phyloP scores from a whole-genome alignment of 2,113 vertebrate genomes.

The Nicator chloris region DNA sequence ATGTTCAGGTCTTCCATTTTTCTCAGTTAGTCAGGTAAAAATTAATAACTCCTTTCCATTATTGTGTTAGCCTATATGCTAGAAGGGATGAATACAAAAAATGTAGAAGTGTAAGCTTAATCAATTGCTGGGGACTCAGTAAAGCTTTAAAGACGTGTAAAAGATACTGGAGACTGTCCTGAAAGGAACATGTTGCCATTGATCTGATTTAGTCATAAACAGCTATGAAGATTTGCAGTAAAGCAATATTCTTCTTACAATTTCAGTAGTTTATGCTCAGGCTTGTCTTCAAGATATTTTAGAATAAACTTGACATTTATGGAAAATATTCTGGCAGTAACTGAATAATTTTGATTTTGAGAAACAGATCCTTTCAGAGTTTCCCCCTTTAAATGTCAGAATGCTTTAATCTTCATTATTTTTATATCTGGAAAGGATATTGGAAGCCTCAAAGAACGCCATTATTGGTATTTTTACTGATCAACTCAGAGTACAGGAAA shows the following conservation, averaged over 20 bases:
- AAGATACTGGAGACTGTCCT: not conserved
- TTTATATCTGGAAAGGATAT: not conserved
- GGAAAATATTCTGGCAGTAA: constrained; percentile 4
- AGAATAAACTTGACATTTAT: constrained; percentile 18
- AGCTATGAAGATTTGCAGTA: not conserved
- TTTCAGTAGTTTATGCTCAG: not conserved
- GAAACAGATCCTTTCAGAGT: not conserved
- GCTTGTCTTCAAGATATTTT: not conserved
- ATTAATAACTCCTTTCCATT: not conserved
- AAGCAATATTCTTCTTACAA: not conserved
- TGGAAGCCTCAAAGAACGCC: not conserved
- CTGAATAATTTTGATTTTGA: constrained; percentile 17
- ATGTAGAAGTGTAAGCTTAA: not conserved
- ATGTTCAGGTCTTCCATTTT: not conserved
- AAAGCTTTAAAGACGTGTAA: not conserved
- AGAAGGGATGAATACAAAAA: not conserved
- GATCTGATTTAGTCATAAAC: not conserved
- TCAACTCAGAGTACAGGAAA: not conserved
- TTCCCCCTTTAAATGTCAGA: not conserved
- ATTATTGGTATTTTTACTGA: constrained; percentile 25
- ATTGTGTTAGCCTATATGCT: not conserved
- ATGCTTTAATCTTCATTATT: constrained; percentile 23
- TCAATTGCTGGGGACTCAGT: not conserved
- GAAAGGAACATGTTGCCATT: not conserved
- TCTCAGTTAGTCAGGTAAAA: not conserved